Conservation (phyloP, 37 sponge, comb jelly and placozoan genomes). For the Ephydatia muelleri region DNA sequence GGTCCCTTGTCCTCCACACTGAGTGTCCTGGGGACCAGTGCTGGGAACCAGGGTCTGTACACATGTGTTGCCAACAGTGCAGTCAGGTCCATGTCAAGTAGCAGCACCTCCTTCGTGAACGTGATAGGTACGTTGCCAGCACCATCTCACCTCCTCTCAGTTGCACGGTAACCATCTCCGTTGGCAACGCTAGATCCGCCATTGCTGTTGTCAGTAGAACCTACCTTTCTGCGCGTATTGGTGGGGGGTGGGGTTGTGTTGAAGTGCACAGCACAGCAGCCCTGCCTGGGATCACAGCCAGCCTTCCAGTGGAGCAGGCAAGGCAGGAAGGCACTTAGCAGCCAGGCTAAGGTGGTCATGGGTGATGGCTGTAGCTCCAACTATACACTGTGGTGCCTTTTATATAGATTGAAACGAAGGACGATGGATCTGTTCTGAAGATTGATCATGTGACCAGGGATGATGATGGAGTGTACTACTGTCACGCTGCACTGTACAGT, state of each 20-base stretch:
- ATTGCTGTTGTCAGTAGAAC: background rate
- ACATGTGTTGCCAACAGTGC: conserved; percentile 34
- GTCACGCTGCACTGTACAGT: background rate
- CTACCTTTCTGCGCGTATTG: background rate
- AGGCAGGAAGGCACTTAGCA: background rate
- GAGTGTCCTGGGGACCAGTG: background rate
- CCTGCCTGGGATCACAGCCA: background rate
- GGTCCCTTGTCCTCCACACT: conserved; percentile 3
- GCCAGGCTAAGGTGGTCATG: background rate
- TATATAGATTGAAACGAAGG: background rate
- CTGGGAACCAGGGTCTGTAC: conserved; percentile 15
- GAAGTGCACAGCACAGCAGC: background rate
- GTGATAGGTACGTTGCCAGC: conserved; percentile 15
- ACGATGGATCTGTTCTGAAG: background rate
- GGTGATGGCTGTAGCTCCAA: background rate
- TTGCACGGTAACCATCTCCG: too few relatives aligned
- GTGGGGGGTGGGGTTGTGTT: background rate
- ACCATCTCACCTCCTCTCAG: too few relatives aligned
- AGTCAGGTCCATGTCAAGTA: conserved; percentile 3
- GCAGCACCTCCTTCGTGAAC: conserved; percentile 21
- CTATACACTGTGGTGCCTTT: too few relatives aligned
- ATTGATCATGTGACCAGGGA: background rate
- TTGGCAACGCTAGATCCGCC: background rate
- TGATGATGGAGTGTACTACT: background rate
- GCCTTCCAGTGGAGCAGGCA: background rate